Base-by-base conservation (phyloP, 2,113 vertebrate species). In the Carollia perspicillata region DNA sequence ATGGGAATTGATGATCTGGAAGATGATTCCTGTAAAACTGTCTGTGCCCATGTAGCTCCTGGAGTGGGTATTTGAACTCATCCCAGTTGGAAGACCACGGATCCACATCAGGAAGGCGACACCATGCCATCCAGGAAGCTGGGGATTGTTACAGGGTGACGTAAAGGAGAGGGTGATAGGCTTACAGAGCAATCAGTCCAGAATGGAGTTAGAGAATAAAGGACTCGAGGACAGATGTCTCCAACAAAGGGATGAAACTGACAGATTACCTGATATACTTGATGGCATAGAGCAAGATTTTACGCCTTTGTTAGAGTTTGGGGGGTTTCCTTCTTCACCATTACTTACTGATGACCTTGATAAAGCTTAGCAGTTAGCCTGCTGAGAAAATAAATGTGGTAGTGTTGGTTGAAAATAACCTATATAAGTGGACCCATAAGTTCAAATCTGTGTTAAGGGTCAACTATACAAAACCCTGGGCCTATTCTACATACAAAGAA, bases 21-120 rank as follows among this genome's bases (percentile, higher is more conserved):
- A 96, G 79, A 74, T 47, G 71, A 68, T n/a, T 58, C 14, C 53
- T 66, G 78, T 94, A 69, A 94, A 84, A 80, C n/a, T 65, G 22
- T 79, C 23, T 83, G 18, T 65, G 49, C 37, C 88, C 60, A 42
- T 42, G 20, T 35, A 72, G 26, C 26, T 89, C 33, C 42, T 75
- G 28, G 58, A 83, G 35, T 17, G 58, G 81, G 83, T 63, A 68
- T 42, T 55, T 88, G 37, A 42, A 88, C 8, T 55, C 30, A 90
- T 85, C 17, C 42, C 69, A 51, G 26, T 22, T 72, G 79, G 60
- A 91, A 89, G 37, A 81, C 17, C 33, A 84, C 8, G 69, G 71
- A 75, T 42, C 0, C 79, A 49, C 28, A 85, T 23, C 20, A 71
- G 53, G 26, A 88, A 88, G 83, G 23, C 42, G 75, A 93, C 86